Base-by-base conservation (phyloP, 2,797 vertebrate species). In the Cottoperca gobio region DNA sequence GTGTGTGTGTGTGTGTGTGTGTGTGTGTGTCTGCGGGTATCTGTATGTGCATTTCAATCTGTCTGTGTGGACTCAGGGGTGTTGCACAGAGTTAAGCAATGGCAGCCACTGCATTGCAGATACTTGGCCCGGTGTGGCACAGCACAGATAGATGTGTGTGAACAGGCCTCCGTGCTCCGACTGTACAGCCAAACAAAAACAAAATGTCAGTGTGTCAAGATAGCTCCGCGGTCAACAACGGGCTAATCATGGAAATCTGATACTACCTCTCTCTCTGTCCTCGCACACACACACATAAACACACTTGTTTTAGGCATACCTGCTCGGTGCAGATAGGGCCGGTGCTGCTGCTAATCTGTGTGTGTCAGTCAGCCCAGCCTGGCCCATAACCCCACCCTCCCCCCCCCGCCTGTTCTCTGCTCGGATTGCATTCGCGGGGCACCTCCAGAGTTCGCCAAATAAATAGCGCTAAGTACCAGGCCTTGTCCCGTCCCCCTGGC, bases 61-160 rank as follows among this genome's bases (percentile, higher is more conserved):
- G 49, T 31, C 46, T 66, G 39, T 68, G 74, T 63, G 49, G 72
- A 77, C 74, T 66, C 72, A 12, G 46, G 48, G 67, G 79, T 72
- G 77, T 54, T 74, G 62, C 84, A 79, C 76, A 46, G 81, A 73
- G 76, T 72, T 69, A 12, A 81, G 70, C 76, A 61, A 72, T 76
- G 64, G 67, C 76, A 61, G 81, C 81, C 89, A 84, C 93, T 92
- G 93, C 93, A 93, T 89, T 94, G 93, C 93, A 93, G 92, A 91
- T 92, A 67, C 86, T 85, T 78, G 82, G 79, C 73, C 81, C 9
- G 40, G 81, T 35, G 74, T 70, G 67, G 75, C 68, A 43, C 12
- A 73, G 79, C 82, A 76, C 71, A 60, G 74, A 88, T 57, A 68
- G 68, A 72, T 66, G 76, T 83, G 76, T 74, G 77, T 43, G 81